Base-by-base conservation (phyloP, 2,888 invertebrate species). In the Cancer borealis region DNA sequence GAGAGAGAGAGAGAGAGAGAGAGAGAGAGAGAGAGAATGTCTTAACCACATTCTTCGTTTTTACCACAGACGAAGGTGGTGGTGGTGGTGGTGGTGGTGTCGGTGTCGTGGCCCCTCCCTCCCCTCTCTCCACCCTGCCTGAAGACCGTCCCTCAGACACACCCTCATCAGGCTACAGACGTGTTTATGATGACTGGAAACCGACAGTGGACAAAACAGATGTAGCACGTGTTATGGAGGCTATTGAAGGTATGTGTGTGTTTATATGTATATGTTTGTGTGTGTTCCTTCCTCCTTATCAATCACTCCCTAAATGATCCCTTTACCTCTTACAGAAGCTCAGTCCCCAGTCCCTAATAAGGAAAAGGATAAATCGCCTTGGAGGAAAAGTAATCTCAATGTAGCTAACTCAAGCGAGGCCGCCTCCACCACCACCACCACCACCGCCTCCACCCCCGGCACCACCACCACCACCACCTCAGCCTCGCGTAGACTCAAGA, bases 161-260 rank as follows among this genome's bases (percentile, higher is more conserved):
- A 49, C 47, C 46, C 96, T 96, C 96, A 73, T 17, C 46, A 21
- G 91, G 90, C 95, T 98, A 98, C 96, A 97, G 97, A 95, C 97
- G 98, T 93, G 97, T 97, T 47, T 98, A 98, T 96, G 97, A 97
- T 30, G 98, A 98, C 96, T 98, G 98, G 98, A 97, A 98, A 96
- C 98, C 98, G 49, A 97, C 98, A 87, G 97, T 98, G 90, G 98
- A 98, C 96, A 98, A 98, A 96, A 97, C 98, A 5, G 98, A 98
- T 96, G 98, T 98, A 66, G 98, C 98, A 96, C 97, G 98, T 95
- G 98, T 98, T 90, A 98, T 98, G 97, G 98, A 98, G 97, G 98
- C 98, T 73, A 98, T 98, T 93, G 98, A 98, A 97, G 98, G 98
- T 21, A 21, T 8, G 14, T 17, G 66, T 14, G 66, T 21, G 0